Base-by-base conservation (phyloP, 2,888 invertebrate genomes). In the Apamea anceps region DNA sequence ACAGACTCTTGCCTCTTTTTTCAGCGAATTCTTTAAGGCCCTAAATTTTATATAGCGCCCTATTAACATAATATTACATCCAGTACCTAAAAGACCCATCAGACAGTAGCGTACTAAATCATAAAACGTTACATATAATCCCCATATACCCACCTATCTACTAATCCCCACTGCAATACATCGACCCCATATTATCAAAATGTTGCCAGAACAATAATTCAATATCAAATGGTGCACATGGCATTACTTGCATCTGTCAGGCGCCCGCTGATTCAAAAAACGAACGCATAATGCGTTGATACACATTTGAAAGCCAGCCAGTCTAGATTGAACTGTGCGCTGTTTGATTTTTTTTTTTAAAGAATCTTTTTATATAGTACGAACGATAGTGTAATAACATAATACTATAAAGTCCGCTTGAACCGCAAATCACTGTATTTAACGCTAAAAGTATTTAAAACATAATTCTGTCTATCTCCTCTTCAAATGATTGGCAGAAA, bases 161-260 rank as follows among this genome's bases (percentile, higher is more conserved):
- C 62, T 86, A 84, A 89, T 88, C 82, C 78, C 66, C 32, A 77
- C 79, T 78, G 77, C 66, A 85, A 82, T 77, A 79, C 62, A 81
- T 84, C 86, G 81, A 82, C 89, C 89, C 78, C 77, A 79, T 80
- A 82, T 84, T 83, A 85, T 82, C 82, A 81, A 83, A 90, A 91
- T 91, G 81, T 86, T 87, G 88, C 89, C 89, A 93, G 93, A 91
- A 93, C 89, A 88, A 90, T 89, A 93, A 93, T 93, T 92, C 90
- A 90, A 90, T 88, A 92, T 91, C 90, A 82, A 86, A 86, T 79
- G 81, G 70, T 82, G 93, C 96, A 96, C 95, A 96, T 96, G 96
- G 96, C 94, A 95, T 95, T 95, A 93, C 94, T 91, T 95, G 93
- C 96, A 96, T 96, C 96, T 96, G 96, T 96, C 96, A 95, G 94